These are phyloP conservation scores for Dicrurus megarhynchus DNA, from an alignment of 2,113 vertebrate species.

Conservation along the genomic window DNA sequence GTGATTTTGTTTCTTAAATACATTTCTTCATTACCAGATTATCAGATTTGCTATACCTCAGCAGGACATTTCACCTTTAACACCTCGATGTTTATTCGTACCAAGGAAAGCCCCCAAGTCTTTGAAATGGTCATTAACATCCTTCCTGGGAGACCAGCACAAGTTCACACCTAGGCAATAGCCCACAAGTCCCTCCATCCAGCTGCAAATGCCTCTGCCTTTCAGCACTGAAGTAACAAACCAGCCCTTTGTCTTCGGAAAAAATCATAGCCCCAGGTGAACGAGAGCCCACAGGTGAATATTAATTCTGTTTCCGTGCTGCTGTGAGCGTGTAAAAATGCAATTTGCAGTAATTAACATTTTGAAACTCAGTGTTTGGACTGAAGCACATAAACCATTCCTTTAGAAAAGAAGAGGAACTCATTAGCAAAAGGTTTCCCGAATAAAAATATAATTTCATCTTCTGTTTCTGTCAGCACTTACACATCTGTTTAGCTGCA, in stretches of 20 bases:
- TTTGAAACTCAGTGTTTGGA: not conserved
- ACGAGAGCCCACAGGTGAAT: not conserved
- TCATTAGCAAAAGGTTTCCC: not conserved
- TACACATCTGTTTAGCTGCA: not conserved
- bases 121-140: constrained; percentile 22
- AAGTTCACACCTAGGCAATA: not conserved
- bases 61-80: not conserved
- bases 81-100: not conserved
- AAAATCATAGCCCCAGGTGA: not conserved
- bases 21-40: not conserved
- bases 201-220: not conserved
- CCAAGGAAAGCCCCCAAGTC: not conserved
- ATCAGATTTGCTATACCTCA: not conserved
- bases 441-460: not conserved
- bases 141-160: not conserved
- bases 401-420: not conserved
- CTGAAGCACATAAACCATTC: not conserved
- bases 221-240: not conserved
- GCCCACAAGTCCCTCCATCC: not conserved
- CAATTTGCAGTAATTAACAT: not conserved
- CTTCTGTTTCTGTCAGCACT: not conserved
- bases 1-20: not conserved
- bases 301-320: not conserved
- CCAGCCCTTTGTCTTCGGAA: not conserved
- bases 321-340: not conserved